phyloP scores from a whole-genome alignment of 2,888 invertebrate genomes.

The Erannis defoliaria region DNA sequence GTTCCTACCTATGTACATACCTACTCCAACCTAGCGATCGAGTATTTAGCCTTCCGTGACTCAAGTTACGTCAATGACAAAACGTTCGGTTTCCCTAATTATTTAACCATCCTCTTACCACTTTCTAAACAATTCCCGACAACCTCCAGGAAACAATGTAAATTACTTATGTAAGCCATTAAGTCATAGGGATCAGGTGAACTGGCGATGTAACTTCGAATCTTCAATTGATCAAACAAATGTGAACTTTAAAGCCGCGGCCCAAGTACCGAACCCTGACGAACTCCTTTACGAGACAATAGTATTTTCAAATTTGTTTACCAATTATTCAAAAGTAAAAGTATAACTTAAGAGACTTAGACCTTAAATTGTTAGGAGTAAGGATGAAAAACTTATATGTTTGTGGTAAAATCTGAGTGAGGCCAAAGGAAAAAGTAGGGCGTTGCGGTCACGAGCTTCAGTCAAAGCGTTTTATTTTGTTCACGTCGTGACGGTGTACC shows the following conservation, averaged over 20 bases:
- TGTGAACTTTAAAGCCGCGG: conserved; percentile 47
- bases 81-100: conserved; percentile 37
- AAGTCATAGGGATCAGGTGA: conserved; percentile 63
- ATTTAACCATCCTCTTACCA: conserved; percentile 55
- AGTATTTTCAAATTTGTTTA: conserved; percentile 49
- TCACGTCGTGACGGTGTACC: conserved; percentile 64
- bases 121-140: conserved; percentile 62
- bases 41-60: conserved; percentile 17
- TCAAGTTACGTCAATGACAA: conserved; percentile 16
- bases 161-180: conserved; percentile 67
- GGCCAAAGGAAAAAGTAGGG: conserved; percentile 67
- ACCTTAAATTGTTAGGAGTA: conserved; percentile 50
- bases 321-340: conserved; percentile 31
- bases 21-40: not conserved
- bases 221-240: conserved; percentile 47
- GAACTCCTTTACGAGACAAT: conserved; percentile 49
- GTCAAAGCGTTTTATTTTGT: conserved; percentile 59
- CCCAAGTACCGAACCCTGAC: conserved; percentile 52
- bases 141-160: conserved; percentile 62
- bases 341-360: conserved; percentile 44
- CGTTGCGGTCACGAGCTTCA: conserved; percentile 67
- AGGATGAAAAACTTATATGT: conserved; percentile 44
- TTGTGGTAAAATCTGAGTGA: conserved; percentile 45
- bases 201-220: conserved; percentile 47
- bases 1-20: too few species aligned